Percentiles rank a stretch among this genome's conserved stretches.
Conservation (phyloP, 2,888 invertebrate species). For the Protodeltote pygarga region DNA sequence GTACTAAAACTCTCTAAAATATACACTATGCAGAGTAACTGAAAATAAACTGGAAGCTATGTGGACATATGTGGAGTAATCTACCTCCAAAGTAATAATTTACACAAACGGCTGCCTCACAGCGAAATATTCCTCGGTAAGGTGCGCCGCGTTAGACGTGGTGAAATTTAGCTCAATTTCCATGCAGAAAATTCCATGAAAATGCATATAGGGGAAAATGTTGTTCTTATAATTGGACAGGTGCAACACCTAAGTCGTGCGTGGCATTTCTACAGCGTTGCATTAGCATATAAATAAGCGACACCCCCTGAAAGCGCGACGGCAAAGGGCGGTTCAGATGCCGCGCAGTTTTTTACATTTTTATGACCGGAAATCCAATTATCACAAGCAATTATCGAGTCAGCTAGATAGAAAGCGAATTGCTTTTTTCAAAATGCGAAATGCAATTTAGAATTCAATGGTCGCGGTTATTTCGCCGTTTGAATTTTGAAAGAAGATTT, state of each 20-base stretch:
- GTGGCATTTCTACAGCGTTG: conserved; percentile 73
- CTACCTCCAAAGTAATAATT: conserved; percentile 59
- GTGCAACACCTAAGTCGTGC: conserved; percentile 80
- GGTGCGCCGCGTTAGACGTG: conserved; percentile 60
- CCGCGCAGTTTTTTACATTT: conserved; percentile 74
- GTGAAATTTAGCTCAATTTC: conserved; percentile 73
- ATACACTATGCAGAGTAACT: conserved; percentile 33
- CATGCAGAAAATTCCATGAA: conserved; percentile 79
- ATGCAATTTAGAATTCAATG: conserved; percentile 62
- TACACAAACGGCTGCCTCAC: conserved; percentile 61
- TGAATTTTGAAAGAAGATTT: conserved; percentile 33
- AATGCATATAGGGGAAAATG: conserved; percentile 78
- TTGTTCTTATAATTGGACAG: conserved; percentile 84
- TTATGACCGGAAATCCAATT: conserved; percentile 83
- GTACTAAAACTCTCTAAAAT: conserved; percentile 30
- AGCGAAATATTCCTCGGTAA: conserved; percentile 59
- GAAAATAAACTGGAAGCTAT: conserved; percentile 34
- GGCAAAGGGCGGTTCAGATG: conserved; percentile 65
- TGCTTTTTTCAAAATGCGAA: conserved; percentile 64
- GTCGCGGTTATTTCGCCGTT: conserved; percentile 52
- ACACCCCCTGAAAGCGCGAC: conserved; percentile 66
- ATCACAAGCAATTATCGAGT: conserved; percentile 82
- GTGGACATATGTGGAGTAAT: conserved; percentile 43
- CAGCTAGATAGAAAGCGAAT: conserved; percentile 72
- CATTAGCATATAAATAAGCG: conserved; percentile 86